Conservation (phyloP, 1,140 invertebrate species). For the Drosophila azteca region DNA sequence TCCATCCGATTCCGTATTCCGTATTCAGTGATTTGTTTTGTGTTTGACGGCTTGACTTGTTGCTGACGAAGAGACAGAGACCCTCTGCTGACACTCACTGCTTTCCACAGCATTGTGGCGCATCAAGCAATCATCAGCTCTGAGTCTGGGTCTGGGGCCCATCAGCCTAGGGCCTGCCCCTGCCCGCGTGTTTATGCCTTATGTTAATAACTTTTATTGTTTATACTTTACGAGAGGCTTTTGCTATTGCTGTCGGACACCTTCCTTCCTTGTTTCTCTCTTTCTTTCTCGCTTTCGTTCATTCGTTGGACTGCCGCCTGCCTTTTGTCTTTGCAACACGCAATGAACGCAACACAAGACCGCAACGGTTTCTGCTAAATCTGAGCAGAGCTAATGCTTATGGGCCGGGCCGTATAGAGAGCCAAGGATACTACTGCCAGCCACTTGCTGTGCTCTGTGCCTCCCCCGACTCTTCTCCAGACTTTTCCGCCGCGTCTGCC, state of each 20-base stretch:
- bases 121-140: conserved; percentile 36
- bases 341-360: conserved; percentile 31
- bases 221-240: conserved; percentile 63
- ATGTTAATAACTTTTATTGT: conserved; percentile 76
- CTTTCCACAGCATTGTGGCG: conserved; percentile 49
- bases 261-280: conserved; percentile 63
- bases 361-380: conserved; percentile 34
- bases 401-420: background rate
- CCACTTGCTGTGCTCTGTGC: background rate
- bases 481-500: conserved; percentile 20
- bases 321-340: conserved; percentile 57
- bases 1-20: background rate
- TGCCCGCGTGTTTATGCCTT: conserved; percentile 69
- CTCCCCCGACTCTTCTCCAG: conserved; percentile 1
- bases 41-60: conserved; percentile 42
- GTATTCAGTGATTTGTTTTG: conserved; percentile 25
- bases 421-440: conserved; percentile 34
- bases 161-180: conserved; percentile 11
- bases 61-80: background rate
- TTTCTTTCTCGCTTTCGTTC: conserved; percentile 51
- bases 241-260: conserved; percentile 25
- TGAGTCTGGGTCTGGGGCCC: background rate
- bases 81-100: conserved; percentile 3
- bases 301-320: conserved; percentile 26
- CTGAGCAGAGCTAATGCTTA: conserved; percentile 8